Base-by-base conservation (phyloP, 2,888 invertebrate species). In the Stratiomys singularior region DNA sequence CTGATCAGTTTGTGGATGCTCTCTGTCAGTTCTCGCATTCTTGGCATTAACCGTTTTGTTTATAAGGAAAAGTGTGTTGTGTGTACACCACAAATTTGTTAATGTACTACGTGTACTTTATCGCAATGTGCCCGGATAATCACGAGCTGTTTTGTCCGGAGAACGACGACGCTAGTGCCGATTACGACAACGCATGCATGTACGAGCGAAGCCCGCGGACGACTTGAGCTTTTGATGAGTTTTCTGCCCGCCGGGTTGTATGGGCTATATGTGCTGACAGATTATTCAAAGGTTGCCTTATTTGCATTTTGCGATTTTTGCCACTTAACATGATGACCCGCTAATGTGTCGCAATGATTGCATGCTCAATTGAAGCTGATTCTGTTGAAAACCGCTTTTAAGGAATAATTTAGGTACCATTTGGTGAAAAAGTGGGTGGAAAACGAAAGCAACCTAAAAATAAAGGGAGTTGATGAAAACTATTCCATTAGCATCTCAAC, bases 131-230 rank as follows among this genome's bases (percentile, higher is more conserved):
- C 64, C 64, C 13, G 64, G 64, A 64, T 25, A 18, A 64, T 27
- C 64, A 64, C 64, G 64, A 64, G 64, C 64, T 64, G 25, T 64
- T 30, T 30, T 13, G 27, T n/a, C 64, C 64, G 64, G 64, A 27
- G 15, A n/a, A 60, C 52, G 52, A n/a, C n/a, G 7, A 52, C 52
- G 52, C 3, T 37, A 3, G 37, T 5, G 37, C 9, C 37, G 37
- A 37, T 5, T 37, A 37, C 3, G 37, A 60, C n/a, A n/a, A n/a
- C 58, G 25, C 25, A 60, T 60, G 23, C 4, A 60, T 60, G 1
- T 25, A 60, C 58, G 21, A 52, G 52, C 52, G 18, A 52, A 4
- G 4, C 4, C 4, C 4, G n/a, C 23, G 37, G 9, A 60, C 21
- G 58, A 25, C 13, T 7, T 25, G 23, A 25, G 23, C 58, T 60